Percentiles rank a stretch among this genome's conserved stretches.
phyloP scores from a whole-genome alignment of 1,140 invertebrate genomes.

The Asbolus verrucosus region DNA sequence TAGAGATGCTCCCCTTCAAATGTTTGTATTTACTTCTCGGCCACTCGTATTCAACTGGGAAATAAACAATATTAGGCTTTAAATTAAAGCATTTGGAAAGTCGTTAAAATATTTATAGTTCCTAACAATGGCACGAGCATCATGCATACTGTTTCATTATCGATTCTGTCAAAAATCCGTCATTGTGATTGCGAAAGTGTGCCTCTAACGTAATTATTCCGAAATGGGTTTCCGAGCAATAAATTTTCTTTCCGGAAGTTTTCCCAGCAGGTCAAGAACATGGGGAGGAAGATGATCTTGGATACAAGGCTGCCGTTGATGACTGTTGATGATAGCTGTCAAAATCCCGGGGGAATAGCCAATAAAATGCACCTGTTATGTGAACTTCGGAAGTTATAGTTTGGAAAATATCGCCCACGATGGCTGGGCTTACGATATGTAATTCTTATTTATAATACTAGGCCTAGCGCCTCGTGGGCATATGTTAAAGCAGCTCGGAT shows the following conservation, averaged over 20 bases:
- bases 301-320: not conserved
- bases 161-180: too few relatives aligned
- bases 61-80: too few relatives aligned
- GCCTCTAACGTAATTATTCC: not conserved
- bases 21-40: not conserved
- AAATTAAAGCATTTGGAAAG: too few relatives aligned
- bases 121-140: not conserved
- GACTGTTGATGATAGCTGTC: slow-evolving; percentile 9
- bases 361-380: slow-evolving; percentile 21
- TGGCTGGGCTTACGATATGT: too few relatives aligned
- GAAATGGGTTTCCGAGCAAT: not conserved
- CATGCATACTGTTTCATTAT: not conserved
- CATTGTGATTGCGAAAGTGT: too few relatives aligned
- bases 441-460: too few relatives aligned
- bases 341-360: not conserved
- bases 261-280: not conserved
- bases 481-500: not conserved
- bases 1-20: not conserved
- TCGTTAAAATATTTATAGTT: too few relatives aligned
- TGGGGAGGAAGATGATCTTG: not conserved
- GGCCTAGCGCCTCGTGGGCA: too few relatives aligned
- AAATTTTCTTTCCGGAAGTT: not conserved
- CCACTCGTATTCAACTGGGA: too few relatives aligned
- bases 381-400: not conserved
- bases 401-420: not conserved